Conservation (phyloP, 2,797 vertebrate species). For the Emydoidea blandingii region DNA sequence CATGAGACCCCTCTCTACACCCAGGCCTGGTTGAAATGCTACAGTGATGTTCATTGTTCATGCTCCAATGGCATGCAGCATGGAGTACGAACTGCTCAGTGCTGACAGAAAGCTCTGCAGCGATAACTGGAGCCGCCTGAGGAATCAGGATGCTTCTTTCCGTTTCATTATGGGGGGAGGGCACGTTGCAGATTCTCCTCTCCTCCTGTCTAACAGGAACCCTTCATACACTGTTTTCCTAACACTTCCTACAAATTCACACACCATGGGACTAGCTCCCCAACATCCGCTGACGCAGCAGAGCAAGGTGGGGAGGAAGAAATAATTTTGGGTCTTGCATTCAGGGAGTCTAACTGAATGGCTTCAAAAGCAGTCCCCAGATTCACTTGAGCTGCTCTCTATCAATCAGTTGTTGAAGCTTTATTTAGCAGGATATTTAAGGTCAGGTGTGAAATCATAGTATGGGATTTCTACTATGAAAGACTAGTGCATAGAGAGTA, state of each 20-base stretch:
- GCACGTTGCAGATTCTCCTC: not conserved
- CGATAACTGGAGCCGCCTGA: not conserved
- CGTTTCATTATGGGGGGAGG: fast-evolving
- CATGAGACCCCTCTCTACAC: not conserved
- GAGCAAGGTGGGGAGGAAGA: not conserved
- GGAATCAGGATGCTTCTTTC: fast-evolving
- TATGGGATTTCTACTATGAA: not conserved
- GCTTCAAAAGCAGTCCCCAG: not conserved
- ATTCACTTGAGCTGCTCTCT: not conserved
- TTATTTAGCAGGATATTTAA: not conserved
- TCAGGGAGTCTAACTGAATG: not conserved
- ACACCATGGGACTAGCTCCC: no score
- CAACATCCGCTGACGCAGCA: not conserved
- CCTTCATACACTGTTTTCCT: not conserved
- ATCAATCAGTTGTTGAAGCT: not conserved
- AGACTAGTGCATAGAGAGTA: not conserved
- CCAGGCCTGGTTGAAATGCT: not conserved
- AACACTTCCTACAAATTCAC: not conserved
- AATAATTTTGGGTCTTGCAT: not conserved
- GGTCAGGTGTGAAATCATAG: not conserved
- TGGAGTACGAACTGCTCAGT: not conserved
- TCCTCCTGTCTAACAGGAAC: not conserved
- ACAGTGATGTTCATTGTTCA: not conserved
- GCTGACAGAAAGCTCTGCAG: fast-evolving
- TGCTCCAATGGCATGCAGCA: not conserved